Base-by-base conservation (phyloP, 37 sponge, comb jelly and placozoan species). In the Ianthella basta region DNA sequence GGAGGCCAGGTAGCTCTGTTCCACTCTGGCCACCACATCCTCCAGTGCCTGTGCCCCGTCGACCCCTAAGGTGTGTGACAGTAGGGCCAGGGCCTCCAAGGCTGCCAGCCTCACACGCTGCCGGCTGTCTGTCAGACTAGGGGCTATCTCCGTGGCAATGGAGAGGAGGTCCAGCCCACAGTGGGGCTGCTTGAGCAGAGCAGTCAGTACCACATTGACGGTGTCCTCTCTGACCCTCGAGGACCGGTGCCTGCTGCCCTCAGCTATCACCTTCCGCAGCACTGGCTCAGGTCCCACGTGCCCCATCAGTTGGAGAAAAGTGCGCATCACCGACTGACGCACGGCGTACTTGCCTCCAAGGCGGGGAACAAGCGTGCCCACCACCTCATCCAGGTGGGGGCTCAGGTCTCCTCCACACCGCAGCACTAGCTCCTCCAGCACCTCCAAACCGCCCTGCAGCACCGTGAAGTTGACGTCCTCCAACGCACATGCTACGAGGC, bases 201-300 rank as follows among this genome's bases (percentile, higher is more conserved):
- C 85, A 18, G 91, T 85, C 4, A 85, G 92, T 63, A 92, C 59
- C 20, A 96, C 64, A 36, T 95, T 95, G 23, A 94, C 14, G 8
- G 92, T 77, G 60, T 96, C 97, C 59, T 92, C 97, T 27, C 95
- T 84, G 16, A 94, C 82, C 44, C 67, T 87, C 29, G 88, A 87
- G 4, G 30, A 41, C 80, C 85, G 85, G 86, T 87, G 82, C 16
- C 38, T 59, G 24, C 92, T 65, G 1, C 92, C 86, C 56, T 10
- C 63, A 29, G 81, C 54, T 30, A 85, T 56, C 14, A 96, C 55
- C 35, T 82, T 74, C n/a, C 32, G 69, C 72, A 92, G 32, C 15
- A 96, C 91, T 0, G 69, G 54, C 24, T 80, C 56, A 0, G 95
- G 93, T 5, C 60, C 60, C 14, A 72, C 10, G 14, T 0, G 32